phyloP scores from a whole-genome alignment of 2,797 vertebrate genomes.

The Tympanoctomys barrerae region DNA sequence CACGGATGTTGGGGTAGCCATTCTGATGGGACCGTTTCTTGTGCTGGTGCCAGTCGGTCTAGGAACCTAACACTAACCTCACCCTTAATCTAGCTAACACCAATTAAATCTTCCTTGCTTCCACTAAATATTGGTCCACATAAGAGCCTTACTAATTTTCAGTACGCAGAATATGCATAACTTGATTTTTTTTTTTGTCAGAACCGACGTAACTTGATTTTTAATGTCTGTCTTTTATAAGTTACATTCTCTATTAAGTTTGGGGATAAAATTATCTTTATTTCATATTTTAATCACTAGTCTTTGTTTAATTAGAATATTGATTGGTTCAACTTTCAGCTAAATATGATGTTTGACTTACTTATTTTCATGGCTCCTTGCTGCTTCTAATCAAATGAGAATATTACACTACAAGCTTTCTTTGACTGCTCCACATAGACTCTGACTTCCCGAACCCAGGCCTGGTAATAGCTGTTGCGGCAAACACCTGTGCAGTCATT shows the following conservation, averaged over 20 bases:
- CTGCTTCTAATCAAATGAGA: slow-evolving; percentile 15
- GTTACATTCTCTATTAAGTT: neutral
- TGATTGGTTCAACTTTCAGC: neutral
- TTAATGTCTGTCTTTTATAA: neutral
- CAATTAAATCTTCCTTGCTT: neutral
- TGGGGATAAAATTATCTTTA: neutral
- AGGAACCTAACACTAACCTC: neutral
- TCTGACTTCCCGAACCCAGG: slow-evolving; percentile 3
- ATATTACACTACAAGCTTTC: neutral
- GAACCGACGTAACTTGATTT: neutral
- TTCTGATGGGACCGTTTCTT: neutral
- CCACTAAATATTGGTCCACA: neutral
- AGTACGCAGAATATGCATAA: neutral
- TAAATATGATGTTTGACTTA: slow-evolving; percentile 1
- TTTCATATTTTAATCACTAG: neutral
- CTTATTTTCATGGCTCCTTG: neutral
- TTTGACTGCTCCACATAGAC: neutral
- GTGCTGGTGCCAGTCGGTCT: neutral
- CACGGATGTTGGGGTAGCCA: too few species aligned
- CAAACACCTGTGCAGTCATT: neutral
- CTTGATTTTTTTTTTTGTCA: neutral
- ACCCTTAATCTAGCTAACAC: neutral
- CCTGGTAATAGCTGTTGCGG: neutral
- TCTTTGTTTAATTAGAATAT: slow-evolving; percentile 19
- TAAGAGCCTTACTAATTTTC: neutral